Base-by-base conservation (phyloP, 2,797 vertebrate genomes). In the Myotis daubentonii region DNA sequence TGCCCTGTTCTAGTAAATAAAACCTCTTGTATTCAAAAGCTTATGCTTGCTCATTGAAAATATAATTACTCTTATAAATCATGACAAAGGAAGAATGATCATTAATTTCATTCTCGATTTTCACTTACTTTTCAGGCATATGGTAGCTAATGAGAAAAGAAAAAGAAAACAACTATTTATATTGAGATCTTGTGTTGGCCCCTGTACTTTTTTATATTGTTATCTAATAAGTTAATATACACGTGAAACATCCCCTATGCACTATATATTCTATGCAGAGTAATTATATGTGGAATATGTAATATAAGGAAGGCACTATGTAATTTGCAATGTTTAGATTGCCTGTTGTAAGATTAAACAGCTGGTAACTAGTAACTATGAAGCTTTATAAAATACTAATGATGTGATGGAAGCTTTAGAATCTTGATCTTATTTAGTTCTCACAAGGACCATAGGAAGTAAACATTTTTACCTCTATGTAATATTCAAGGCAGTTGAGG, bases 21-120 rank as follows among this genome's bases (percentile, higher is more conserved):
- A 89, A 92, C 22, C 15, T 71, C 25, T 91, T 95, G 44, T 62
- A 65, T 87, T 91, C n/a, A 82, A 71, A 80, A 71, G 13, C 62
- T 55, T 53, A 38, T 6, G 15, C 76, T 86, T 83, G 47, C 81
- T 82, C 83, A 68, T 53, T 93, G 44, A 79, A 57, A 94, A 55
- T 12, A 17, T 53, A 81, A 70, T 90, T 33, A 90, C 13, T 38
- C 70, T 93, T 88, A 78, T 72, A 89, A 92, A 88, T 88, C 86
- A 86, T 76, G 33, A 74, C 65, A 71, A 68, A 65, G 8, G 22
- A 89, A 92, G 17, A 82, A 66, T 8, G 10, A 57, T 92, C 49
- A 80, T 76, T 90, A 88, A 91, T 81, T 65, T 93, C 12, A 80
- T 88, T 41, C n/a, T 38, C 12, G 28, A 75, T 86, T 85, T 95